Base-by-base conservation (phyloP, 2,888 invertebrate species). In the Tridacna gigas region DNA sequence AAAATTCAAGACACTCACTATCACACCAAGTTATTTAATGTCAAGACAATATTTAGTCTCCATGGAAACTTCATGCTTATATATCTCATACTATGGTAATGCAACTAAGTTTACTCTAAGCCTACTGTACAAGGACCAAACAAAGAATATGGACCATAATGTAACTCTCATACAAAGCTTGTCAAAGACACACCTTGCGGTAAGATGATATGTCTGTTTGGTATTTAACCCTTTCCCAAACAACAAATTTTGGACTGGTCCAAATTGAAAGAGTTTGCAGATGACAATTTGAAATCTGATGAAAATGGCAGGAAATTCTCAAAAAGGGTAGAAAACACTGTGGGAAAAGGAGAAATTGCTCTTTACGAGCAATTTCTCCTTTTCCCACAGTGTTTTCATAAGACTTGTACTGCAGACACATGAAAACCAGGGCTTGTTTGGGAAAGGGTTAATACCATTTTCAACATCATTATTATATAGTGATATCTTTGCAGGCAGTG, bases 1-100 rank as follows among this genome's bases (percentile, higher is more conserved):
- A 7, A 45, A 26, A 20, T 76, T 76, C 48, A 48, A 65, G 15
- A 26, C 13, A 9, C 25, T 80, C 2, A 63, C 77, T n/a, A 45
- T 71, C 9, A 48, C 18, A n/a, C 77, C 80, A 22, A 67, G 48
- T 28, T 15, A 77, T 25, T 5, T 83, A 20, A 77, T 80, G 63
- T 80, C 83, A 15, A 76, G 63, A 18, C 22, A 63, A 26, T 63
- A 63, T 22, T 63, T n/a, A 4, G 22, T 63, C 13, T 20, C 20
- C 25, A 45, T 25, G 20, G n/a, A 61, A 25, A n/a, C 28, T 0
- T 45, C 77, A 0, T 77, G 77, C 56, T 65, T 77, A 13, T 20
- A 20, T 20, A 13, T 77, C 5, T 56, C 56, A 15, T 77, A 77
- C 56, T 28, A 48, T 4, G 77, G 77, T 9, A 51, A 77, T 51